phyloP scores from a whole-genome alignment of 2,888 invertebrate genomes.

The Hipparchia sbordonii region DNA sequence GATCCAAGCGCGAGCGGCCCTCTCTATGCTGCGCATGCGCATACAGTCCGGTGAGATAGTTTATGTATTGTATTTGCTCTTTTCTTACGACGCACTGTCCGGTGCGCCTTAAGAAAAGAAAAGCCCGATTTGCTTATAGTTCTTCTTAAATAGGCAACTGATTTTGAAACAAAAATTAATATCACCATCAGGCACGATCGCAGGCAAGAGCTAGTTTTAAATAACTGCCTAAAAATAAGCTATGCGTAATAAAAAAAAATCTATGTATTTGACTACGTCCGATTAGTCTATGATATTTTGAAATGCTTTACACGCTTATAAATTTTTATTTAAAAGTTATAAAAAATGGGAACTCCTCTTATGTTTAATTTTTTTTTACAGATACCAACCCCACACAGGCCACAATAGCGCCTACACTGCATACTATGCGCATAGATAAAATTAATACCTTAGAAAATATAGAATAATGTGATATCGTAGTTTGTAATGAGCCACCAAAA shows the following conservation, averaged over 20 bases:
- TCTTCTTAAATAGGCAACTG: too few relatives aligned
- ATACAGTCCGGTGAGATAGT: conserved; percentile 66
- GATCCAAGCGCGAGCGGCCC: conserved; percentile 87
- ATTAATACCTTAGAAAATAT: neutral
- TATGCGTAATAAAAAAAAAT: too few relatives aligned
- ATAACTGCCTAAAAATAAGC: too few relatives aligned
- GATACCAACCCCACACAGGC: conserved; percentile 74
- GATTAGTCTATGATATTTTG: neutral
- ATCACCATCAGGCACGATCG: too few relatives aligned
- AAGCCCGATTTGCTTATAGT: too few relatives aligned
- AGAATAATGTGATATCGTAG: conserved; percentile 33
- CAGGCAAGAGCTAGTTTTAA: too few relatives aligned
- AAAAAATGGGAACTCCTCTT: neutral
- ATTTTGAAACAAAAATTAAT: too few relatives aligned
- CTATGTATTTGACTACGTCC: too few relatives aligned
- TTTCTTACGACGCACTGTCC: too few relatives aligned
- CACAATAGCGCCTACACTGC: conserved; percentile 75
- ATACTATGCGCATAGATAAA: conserved; percentile 77
- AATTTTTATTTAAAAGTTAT: neutral
- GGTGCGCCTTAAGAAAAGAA: too few relatives aligned
- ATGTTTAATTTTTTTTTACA: conserved; percentile 50
- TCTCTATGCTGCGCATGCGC: conserved; percentile 83
- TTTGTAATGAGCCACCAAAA: conserved; percentile 11
- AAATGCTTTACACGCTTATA: neutral
- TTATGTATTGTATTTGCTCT: neutral